A percentile compares a stretch with the other conserved stretches of the same genome.
Evolutionary conservation across 23 tunicate genomes (phyloP).

Genomic region (Phallusia fumigata): DNA sequence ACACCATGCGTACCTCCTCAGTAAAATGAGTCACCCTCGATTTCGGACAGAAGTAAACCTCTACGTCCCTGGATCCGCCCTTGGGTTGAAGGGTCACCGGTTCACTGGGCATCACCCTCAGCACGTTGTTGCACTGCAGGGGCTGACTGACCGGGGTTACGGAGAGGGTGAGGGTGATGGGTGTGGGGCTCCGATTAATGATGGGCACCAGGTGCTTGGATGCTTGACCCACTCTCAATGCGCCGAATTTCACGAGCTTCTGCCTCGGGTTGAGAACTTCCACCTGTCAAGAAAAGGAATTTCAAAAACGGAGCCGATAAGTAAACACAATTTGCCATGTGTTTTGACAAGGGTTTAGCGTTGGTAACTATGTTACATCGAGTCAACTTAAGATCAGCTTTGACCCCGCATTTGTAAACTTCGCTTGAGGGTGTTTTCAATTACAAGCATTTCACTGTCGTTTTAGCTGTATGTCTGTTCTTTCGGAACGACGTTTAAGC

Average conservation of each 20-base stretch:
- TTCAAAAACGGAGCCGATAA: too few species aligned
- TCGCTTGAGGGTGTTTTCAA: too few species aligned
- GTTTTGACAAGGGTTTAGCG: too few species aligned
- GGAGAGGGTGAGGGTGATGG: conserved; percentile 61
- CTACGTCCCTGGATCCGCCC: conserved; percentile 58
- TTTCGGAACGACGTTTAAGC: too few species aligned
- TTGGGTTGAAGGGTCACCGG: conserved; percentile 61
- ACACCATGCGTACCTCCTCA: conserved; percentile 64
- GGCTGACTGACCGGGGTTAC: conserved; percentile 65
- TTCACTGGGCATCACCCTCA: conserved; percentile 65
- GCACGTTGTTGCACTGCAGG: conserved; percentile 61
- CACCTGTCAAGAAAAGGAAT: too few species aligned
- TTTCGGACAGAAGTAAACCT: conserved; percentile 81
- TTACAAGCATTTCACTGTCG: too few species aligned
- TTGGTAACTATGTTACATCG: too few species aligned
- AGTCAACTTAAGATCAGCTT: too few species aligned
- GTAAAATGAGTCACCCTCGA: conserved; percentile 78
- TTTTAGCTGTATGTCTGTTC: too few species aligned
- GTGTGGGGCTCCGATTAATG: conserved; percentile 78
- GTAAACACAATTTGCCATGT: too few species aligned
- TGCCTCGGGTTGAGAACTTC: conserved; percentile 76
- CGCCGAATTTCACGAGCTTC: conserved; percentile 74
- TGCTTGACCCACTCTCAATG: conserved; percentile 77
- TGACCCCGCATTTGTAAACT: too few species aligned
- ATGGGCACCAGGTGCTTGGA: conserved; percentile 82